Evolutionary conservation across 2,888 invertebrate species (phyloP).

Genomic region (Osmoderma eremita): DNA sequence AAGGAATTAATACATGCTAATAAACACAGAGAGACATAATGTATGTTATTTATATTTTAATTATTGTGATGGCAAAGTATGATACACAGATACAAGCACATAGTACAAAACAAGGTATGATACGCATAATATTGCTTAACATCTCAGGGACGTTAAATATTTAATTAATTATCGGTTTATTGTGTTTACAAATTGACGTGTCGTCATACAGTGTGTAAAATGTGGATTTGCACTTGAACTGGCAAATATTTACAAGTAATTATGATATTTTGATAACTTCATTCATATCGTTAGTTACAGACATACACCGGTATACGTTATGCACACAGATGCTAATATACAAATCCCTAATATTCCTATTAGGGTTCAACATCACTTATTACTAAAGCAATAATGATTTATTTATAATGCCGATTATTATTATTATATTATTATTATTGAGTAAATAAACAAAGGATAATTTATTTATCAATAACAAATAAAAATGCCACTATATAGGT

Average conservation of each 20-base stretch:
- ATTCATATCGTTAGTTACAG: conserved; percentile 21
- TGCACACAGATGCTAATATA: too few relatives aligned
- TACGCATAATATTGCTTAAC: neutral
- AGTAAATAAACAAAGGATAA: too few relatives aligned
- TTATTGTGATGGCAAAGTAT: conserved; percentile 1
- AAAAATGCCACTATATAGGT: too few relatives aligned
- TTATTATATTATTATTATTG: too few relatives aligned
- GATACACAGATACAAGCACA: neutral
- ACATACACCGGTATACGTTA: neutral
- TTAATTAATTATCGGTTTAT: conserved; percentile 25
- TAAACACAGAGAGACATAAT: neutral
- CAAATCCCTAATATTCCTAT: too few relatives aligned
- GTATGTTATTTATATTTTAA: neutral
- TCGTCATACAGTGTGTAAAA: conserved; percentile 19
- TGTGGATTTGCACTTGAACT: conserved; percentile 21
- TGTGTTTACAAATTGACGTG: conserved; percentile 20
- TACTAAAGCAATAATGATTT: too few relatives aligned
- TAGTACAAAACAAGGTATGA: neutral
- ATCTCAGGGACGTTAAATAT: conserved; percentile 13
- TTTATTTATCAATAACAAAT: too few relatives aligned
- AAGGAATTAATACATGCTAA: too few relatives aligned
- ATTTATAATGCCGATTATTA: too few relatives aligned
- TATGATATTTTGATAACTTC: conserved; percentile 25
- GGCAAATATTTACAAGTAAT: conserved; percentile 25
- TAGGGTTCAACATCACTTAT: too few relatives aligned